Base-by-base conservation (phyloP, 92 coral and sea anemone genomes). In the Zoanthus sansibaricus region DNA sequence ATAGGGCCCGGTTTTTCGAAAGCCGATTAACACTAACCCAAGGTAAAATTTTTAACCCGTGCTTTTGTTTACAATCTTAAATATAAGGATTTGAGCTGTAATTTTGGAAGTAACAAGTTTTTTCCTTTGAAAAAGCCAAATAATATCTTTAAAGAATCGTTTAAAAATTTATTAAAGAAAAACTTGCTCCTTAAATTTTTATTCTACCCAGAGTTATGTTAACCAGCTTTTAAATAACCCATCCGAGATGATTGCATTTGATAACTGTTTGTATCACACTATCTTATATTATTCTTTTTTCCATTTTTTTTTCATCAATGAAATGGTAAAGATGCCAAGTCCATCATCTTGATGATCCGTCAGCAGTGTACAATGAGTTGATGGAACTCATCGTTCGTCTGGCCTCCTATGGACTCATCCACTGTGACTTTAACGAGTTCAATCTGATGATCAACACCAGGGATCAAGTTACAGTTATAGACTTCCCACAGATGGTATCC, bases 401-500 rank as follows among this genome's bases (percentile, higher is more conserved):
- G 72, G 93, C 97, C 55, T 92, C 97, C 79, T 97, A 88, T 72
- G 99, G 99, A 8, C 94, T 97, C 33, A 97, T 97, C 59, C 99
- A 97, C 78, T 97, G 99, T 76, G 99, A 97, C 72, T 97, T 93
- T 30, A 97, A 97, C 71, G 99, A 97, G 83, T 97, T 97, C 82
- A 97, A 97, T 89, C 72, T 97, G 21, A 95, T 97, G 82, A 70
- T 97, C 33, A 92, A 94, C 73, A 92, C 90, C 77, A 92, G 87
- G 51, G 98, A 95, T 83, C 85, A 97, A 86, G 95, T 95, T 59
- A 97, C 99, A 5, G 98, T 97, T 7, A 97, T 97, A 31, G 98
- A 97, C 87, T 97, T 97, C 48, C 99, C 99, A 0, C 99, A 97
- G 83, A 97, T 97, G 99, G 99, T 97, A 5, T 97, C 99, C 16